These are phyloP conservation scores for Callocephalon fimbriatum DNA, from an alignment of 2,113 vertebrate genomes.

Conservation along the genomic window DNA sequence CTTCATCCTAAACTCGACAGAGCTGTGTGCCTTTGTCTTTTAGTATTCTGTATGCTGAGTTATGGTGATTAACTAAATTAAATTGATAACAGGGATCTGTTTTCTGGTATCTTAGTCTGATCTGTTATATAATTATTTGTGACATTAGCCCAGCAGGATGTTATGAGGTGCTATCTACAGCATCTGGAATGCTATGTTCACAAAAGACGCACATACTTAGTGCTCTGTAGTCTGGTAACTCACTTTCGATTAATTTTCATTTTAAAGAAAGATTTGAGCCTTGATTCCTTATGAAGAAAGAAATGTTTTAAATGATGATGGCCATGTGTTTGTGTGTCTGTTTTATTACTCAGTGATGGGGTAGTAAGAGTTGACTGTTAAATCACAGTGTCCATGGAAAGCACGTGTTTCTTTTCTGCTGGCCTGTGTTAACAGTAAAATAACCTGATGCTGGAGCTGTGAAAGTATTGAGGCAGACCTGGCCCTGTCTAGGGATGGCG, in stretches of 20 bases:
- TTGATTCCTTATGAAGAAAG: neutral
- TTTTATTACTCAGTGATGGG: neutral
- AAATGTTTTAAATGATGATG: neutral
- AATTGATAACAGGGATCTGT: neutral
- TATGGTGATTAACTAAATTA: neutral
- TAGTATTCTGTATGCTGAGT: neutral
- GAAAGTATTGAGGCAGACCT: neutral
- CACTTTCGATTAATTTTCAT: neutral
- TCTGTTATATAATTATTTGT: neutral
- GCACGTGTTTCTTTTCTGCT: neutral
- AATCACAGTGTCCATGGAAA: neutral
- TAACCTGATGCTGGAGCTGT: neutral
- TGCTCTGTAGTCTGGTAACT: neutral
- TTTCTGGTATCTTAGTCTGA: neutral
- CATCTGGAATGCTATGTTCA: neutral
- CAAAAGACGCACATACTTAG: neutral
- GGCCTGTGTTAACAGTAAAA: neutral
- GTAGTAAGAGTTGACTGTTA: neutral
- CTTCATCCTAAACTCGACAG: neutral
- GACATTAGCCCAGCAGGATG: neutral
- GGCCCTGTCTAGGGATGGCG: neutral
- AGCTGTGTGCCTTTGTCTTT: neutral
- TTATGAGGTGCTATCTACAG: neutral
- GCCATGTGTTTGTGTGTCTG: neutral
- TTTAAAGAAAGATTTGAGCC: neutral